Evolutionary conservation across 2,113 vertebrate genomes (phyloP).

Genomic region (Baryphthengus martii): DNA sequence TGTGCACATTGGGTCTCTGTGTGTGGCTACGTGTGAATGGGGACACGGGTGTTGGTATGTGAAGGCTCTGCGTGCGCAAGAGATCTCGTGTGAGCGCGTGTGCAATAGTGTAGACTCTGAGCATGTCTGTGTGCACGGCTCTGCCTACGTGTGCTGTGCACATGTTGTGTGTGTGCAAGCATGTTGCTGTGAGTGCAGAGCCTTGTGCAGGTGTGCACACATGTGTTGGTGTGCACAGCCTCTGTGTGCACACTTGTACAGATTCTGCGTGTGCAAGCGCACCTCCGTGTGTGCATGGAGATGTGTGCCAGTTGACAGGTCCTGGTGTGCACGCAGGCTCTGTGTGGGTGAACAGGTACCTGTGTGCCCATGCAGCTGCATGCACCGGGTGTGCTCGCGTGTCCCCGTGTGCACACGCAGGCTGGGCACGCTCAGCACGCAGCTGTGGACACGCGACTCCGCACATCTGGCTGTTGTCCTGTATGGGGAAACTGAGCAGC

Average conservation of each 20-base stretch:
- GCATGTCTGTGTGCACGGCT: background rate
- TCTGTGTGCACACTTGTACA: rapidly evolving
- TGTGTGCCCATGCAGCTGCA: background rate
- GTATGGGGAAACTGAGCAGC: background rate
- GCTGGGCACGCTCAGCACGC: rapidly evolving
- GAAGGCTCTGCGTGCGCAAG: background rate
- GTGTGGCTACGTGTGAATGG: background rate
- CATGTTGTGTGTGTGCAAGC: background rate
- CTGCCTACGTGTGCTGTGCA: rapidly evolving
- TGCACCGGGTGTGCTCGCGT: rapidly evolving
- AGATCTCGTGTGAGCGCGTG: rapidly evolving
- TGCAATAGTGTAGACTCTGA: background rate
- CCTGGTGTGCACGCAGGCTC: background rate
- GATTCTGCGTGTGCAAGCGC: background rate
- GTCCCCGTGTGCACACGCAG: background rate
- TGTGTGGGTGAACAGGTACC: background rate
- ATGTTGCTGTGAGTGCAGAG: background rate
- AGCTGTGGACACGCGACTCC: rapidly evolving
- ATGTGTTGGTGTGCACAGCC: background rate
- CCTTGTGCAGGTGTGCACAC: background rate
- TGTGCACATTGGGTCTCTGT: background rate
- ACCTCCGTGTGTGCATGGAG: rapidly evolving
- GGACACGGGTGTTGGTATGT: background rate
- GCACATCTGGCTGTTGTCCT: rapidly evolving
- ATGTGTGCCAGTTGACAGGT: background rate